Evolutionary conservation across 2,888 invertebrate species (phyloP), one percentile per base, ranked within the genome.

Genomic region (Troides oblongomaculatus): DNA sequence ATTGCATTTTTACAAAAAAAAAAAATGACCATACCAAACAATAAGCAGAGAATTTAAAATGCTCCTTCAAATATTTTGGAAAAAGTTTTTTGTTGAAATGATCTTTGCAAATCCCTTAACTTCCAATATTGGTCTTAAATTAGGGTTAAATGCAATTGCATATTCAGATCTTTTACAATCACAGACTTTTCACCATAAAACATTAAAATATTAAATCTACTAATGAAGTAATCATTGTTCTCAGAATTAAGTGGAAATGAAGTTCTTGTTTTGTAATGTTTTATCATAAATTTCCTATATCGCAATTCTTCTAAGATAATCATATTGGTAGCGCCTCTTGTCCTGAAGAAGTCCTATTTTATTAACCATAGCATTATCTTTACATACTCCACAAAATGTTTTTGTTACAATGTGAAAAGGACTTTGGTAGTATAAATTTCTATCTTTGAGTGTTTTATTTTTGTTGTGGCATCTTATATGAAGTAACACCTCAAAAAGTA

Each of bases 391-490:
- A 82, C 96, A 96, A 81, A 95, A 96, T 73, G 94, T 94, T 25
- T 95, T 94, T 0, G 94, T 93, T 10, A 95, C 88, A 2, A 94
- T 86, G 81, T 96, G 95, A 73, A 96, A 93, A 0, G 96, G 96
- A 75, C 96, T 96, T 61, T 94, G 94, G 77, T 95, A 96, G 76
- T 94, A 95, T 56, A 95, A 82, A 65, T 90, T 89, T 17, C 93
- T 85, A 74, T 95, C 91, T 76, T 91, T 92, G 53, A 95, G 84
- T 62, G 84, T 83, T 75, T 94, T 94, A 78, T 96, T 96, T 78
- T 95, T 95, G 74, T 93, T 94, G 78, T 96, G 96, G 10, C 95
- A 94, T 88, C 93, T 93, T n/a, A 93, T 90, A 81, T 96, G 96
- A 39, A 96, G 84, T n/a, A 91, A 83, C 23, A 94, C 85, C 85